Conservation (phyloP, 30 jellyfish, hydroid and myxozoan genomes). For the Aurelia sp. region DNA sequence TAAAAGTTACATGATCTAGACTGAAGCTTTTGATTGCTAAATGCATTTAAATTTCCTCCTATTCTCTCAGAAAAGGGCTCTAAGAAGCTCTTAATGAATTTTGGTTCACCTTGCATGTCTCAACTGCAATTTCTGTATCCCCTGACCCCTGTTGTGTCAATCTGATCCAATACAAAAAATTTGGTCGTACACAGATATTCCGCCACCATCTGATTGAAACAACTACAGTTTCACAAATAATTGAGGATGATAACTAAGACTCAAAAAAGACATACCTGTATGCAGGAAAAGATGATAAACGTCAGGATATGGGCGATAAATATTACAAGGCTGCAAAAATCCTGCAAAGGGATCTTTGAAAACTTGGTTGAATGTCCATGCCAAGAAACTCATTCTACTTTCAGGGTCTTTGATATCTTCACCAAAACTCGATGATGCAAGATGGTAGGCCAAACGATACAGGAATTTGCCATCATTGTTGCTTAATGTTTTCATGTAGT, state of each 20-base stretch:
- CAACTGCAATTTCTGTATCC: too few species aligned
- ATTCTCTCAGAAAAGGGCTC: too few species aligned
- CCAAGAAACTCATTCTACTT: conserved; percentile 41
- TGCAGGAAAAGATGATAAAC: conserved; percentile 77
- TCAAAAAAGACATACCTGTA: conserved; percentile 40
- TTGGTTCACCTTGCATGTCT: too few species aligned
- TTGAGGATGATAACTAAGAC: not conserved
- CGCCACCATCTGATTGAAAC: too few species aligned
- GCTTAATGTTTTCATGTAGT: conserved; percentile 67
- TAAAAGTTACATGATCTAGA: too few species aligned
- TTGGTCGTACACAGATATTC: too few species aligned
- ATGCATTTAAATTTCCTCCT: too few species aligned
- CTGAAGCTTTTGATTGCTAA: too few species aligned
- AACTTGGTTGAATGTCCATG: conserved; percentile 73
- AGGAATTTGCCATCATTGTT: conserved; percentile 29
- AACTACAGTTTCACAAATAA: too few species aligned
- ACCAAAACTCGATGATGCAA: conserved; percentile 71
- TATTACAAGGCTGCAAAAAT: conserved; percentile 49
- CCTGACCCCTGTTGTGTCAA: too few species aligned
- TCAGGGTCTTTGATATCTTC: conserved; percentile 68
- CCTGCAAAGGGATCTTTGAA: conserved; percentile 48
- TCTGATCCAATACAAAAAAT: too few species aligned
- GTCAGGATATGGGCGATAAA: conserved; percentile 25
- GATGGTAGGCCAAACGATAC: conserved; percentile 64
- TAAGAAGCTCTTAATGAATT: too few species aligned